Conservation (phyloP, 2,888 invertebrate species). For the Epirrita christyi region DNA sequence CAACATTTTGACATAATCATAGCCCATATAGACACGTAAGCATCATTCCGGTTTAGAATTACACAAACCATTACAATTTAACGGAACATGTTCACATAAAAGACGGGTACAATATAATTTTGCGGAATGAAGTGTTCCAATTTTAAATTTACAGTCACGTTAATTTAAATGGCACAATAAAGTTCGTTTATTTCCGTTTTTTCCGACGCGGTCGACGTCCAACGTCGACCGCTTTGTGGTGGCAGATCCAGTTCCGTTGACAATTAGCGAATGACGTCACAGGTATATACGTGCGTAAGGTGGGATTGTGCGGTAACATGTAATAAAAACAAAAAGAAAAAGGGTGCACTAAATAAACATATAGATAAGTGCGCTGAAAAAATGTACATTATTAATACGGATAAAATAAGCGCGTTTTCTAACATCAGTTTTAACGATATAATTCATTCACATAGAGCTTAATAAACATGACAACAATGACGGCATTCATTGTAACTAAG, state of each 20-base stretch:
- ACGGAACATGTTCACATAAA: slow-evolving; percentile 3
- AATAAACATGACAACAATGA: no score
- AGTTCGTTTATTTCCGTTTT: slow-evolving; percentile 78
- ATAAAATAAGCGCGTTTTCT: no score
- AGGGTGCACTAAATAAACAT: slow-evolving; percentile 84
- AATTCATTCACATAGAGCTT: no score
- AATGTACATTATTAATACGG: slow-evolving; percentile 38
- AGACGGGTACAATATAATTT: neutral
- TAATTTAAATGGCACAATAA: slow-evolving; percentile 28
- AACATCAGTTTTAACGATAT: no score
- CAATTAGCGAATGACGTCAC: slow-evolving; percentile 62
- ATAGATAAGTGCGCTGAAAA: slow-evolving; percentile 50
- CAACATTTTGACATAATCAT: neutral
- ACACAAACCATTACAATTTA: neutral
- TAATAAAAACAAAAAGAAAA: slow-evolving; percentile 83
- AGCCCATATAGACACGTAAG: slow-evolving; percentile 10
- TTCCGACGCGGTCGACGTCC: slow-evolving; percentile 83
- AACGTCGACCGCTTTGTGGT: slow-evolving; percentile 66
- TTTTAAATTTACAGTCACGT: slow-evolving; percentile 30
- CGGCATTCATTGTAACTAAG: no score
- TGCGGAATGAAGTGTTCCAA: slow-evolving; percentile 24
- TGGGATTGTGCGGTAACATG: slow-evolving; percentile 83
- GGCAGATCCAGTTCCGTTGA: slow-evolving; percentile 76
- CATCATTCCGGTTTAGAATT: neutral
- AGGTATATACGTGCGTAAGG: slow-evolving; percentile 69